Evolutionary conservation across 1,140 invertebrate genomes (phyloP).

Genomic region (Chlorops oryzae): DNA sequence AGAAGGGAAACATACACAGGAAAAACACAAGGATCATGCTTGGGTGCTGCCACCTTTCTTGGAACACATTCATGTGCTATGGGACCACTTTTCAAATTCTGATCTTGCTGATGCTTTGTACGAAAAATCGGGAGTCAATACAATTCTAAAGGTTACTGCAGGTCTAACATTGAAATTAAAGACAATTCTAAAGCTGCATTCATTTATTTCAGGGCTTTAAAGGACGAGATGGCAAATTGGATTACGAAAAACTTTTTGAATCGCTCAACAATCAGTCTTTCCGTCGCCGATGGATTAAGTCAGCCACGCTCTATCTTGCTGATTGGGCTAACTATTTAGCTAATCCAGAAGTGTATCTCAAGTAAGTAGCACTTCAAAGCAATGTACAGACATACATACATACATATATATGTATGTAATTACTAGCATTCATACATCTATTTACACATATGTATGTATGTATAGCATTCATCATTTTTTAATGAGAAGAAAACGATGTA

Average conservation of each 20-base stretch:
- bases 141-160: slow-evolving; percentile 53
- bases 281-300: slow-evolving; percentile 69
- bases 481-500: too few species aligned
- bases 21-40: slow-evolving; percentile 63
- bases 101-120: slow-evolving; percentile 67
- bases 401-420: too few species aligned
- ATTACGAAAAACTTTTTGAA: slow-evolving; percentile 64
- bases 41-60: slow-evolving; percentile 67
- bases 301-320: slow-evolving; percentile 65
- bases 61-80: slow-evolving; percentile 66
- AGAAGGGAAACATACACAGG: slow-evolving; percentile 51
- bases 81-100: slow-evolving; percentile 72
- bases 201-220: slow-evolving; percentile 48
- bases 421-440: too few species aligned
- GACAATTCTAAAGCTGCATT: neutral
- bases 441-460: too few species aligned
- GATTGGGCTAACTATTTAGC: slow-evolving; percentile 67
- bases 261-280: slow-evolving; percentile 71
- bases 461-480: too few species aligned
- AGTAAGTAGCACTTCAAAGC: slow-evolving; percentile 55
- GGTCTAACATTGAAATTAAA: neutral
- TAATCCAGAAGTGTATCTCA: slow-evolving; percentile 67
- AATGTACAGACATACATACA: slow-evolving; percentile 65
- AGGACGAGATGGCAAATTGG: slow-evolving; percentile 60
- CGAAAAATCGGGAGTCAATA: slow-evolving; percentile 63